These are phyloP conservation scores for Batillaria attramentaria DNA, from an alignment of 1,140 invertebrate species.

Conservation along the genomic window DNA sequence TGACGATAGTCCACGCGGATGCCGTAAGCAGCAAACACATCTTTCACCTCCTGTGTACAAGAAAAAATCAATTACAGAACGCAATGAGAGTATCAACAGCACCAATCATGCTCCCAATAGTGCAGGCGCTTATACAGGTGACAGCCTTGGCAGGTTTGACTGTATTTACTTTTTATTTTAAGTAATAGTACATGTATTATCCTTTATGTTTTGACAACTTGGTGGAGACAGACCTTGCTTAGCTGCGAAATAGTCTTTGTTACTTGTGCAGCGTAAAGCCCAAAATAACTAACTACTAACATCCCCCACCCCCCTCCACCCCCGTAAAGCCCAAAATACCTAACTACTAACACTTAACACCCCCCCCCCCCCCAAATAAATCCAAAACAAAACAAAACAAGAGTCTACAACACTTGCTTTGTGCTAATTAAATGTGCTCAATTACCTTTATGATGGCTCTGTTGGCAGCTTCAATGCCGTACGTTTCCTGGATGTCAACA, in stretches of 20 bases:
- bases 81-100: background rate
- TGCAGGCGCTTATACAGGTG: no score
- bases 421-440: background rate
- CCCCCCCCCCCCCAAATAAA: background rate
- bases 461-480: constrained; percentile 96
- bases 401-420: background rate
- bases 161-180: background rate
- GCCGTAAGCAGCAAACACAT: constrained; percentile 96
- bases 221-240: no score
- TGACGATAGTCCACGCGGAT: constrained; percentile 96
- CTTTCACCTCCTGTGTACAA: constrained; percentile 83
- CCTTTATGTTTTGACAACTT: no score
- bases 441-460: constrained; percentile 80
- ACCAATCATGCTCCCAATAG: background rate
- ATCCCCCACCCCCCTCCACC: no score
- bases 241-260: no score
- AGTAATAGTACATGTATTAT: no score
- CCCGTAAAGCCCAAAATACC: no score
- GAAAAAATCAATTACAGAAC: background rate
- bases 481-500: constrained; percentile 86
- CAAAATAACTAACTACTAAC: no score
- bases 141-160: no score
- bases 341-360: no score
- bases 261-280: no score
- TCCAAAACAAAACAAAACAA: no score